A percentile compares a stretch with the other conserved stretches of the same genome.
These are phyloP conservation scores for Myripristis murdjan DNA, from an alignment of 2,797 vertebrate genomes.

Conservation along the genomic window DNA sequence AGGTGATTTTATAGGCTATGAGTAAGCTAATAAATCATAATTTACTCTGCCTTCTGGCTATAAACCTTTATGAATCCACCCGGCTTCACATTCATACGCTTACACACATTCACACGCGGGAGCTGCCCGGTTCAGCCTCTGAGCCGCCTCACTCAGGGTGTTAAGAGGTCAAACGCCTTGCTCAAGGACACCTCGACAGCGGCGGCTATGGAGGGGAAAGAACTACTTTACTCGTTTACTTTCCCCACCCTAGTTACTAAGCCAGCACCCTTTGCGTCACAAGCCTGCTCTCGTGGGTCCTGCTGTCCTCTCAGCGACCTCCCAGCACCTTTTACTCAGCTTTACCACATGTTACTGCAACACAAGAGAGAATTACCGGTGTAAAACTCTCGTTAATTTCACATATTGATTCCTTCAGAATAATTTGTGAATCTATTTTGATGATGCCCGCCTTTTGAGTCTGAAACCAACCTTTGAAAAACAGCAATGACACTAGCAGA, in stretches of 20 bases:
- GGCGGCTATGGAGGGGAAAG: neutral
- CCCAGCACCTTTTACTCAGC: neutral
- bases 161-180: neutral
- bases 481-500: too few relatives aligned
- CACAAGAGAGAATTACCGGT: neutral
- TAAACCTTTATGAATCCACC: slow-evolving; percentile 44
- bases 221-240: neutral
- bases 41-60: slow-evolving; percentile 42
- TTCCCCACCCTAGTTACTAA: neutral
- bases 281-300: neutral
- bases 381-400: neutral
- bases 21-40: slow-evolving; percentile 43
- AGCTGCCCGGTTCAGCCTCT: neutral
- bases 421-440: too few relatives aligned
- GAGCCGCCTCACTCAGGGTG: neutral
- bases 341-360: neutral
- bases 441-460: too few relatives aligned
- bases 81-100: slow-evolving; percentile 26
- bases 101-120: slow-evolving; percentile 32
- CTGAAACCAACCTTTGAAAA: too few relatives aligned
- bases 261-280: neutral
- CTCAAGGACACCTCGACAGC: too few relatives aligned
- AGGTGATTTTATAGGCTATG: slow-evolving; percentile 35
- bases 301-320: neutral
- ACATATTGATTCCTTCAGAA: neutral